These are phyloP conservation scores for Chiloscyllium plagiosum DNA, from an alignment of 2,113 vertebrate genomes.

Conservation along the genomic window DNA sequence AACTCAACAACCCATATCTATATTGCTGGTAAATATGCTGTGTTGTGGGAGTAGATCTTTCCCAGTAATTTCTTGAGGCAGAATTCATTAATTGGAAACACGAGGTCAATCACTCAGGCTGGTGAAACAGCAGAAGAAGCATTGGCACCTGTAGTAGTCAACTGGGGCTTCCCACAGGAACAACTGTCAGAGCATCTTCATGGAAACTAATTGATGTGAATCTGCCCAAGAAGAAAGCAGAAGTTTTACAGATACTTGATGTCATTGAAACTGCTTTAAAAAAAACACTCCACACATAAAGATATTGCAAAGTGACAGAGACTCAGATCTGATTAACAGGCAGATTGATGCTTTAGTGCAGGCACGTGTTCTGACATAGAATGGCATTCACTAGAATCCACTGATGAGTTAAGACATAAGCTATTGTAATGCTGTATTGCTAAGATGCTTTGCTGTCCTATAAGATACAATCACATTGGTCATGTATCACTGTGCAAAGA, in stretches of 20 bases:
- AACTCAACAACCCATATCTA: background rate
- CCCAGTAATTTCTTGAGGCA: background rate
- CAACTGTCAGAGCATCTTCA: background rate
- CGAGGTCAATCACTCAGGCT: background rate
- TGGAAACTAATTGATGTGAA: background rate
- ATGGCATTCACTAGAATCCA: background rate
- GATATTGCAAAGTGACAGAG: background rate
- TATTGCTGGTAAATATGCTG: background rate
- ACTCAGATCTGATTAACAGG: background rate
- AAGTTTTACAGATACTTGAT: background rate
- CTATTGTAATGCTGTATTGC: background rate
- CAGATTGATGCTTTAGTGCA: background rate
- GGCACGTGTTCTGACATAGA: background rate
- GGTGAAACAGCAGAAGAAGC: background rate
- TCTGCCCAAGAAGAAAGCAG: background rate
- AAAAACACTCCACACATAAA: background rate
- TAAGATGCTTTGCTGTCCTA: background rate
- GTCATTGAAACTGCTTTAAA: background rate
- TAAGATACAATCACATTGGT: background rate
- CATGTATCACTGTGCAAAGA: no score
- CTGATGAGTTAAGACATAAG: background rate
- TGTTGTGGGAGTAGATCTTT: background rate
- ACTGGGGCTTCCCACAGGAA: background rate
- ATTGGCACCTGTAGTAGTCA: background rate
- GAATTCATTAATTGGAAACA: background rate